phyloP scores from a whole-genome alignment of 2,797 vertebrate genomes.

The Oceanodroma leucorhoa region DNA sequence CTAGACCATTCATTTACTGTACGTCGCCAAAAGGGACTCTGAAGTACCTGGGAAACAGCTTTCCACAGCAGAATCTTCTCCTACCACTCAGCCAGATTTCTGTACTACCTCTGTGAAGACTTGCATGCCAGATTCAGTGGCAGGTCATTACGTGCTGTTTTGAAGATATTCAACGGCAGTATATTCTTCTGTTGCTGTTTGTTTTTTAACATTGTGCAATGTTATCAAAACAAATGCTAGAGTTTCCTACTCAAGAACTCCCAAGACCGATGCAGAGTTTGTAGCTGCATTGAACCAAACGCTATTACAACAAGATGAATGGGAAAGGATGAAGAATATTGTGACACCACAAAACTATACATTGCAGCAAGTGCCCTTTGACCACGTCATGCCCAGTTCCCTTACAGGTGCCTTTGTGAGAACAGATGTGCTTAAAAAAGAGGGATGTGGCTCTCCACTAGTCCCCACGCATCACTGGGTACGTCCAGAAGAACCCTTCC shows the following conservation, averaged over 20 bases:
- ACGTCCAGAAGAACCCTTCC: background rate
- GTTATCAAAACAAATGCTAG: background rate
- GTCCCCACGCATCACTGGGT: accelerated
- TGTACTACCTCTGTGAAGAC: background rate
- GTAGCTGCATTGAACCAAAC: background rate
- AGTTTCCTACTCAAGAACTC: background rate
- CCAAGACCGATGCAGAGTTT: background rate
- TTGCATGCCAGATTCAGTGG: background rate
- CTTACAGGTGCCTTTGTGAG: background rate
- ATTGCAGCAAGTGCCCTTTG: background rate
- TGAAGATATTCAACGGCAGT: background rate
- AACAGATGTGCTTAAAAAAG: background rate
- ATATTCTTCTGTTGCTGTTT: background rate
- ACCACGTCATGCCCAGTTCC: background rate
- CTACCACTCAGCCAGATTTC: background rate
- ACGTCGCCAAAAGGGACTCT: accelerated
- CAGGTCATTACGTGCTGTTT: background rate
- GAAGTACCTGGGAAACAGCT: background rate
- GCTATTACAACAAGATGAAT: background rate
- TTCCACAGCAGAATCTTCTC: background rate
- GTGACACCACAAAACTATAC: background rate
- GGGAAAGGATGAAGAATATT: background rate
- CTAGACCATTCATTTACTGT: background rate
- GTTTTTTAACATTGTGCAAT: background rate
- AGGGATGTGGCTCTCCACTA: background rate